phyloP scores from a whole-genome alignment of 2,888 invertebrate species.

The Heteropelma amictum region DNA sequence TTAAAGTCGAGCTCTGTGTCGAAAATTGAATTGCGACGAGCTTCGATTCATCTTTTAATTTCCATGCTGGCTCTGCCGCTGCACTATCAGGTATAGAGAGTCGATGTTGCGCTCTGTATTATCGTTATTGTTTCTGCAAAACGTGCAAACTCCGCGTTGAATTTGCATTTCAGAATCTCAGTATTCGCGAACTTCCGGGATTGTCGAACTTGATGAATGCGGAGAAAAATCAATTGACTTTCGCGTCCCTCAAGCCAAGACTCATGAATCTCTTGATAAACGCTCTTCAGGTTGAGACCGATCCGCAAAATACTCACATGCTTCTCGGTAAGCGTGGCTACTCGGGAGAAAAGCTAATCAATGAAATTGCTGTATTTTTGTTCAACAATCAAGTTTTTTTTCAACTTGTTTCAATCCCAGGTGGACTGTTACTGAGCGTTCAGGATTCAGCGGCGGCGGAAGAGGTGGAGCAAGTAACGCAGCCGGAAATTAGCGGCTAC shows the following conservation, averaged over 20 bases:
- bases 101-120: neutral
- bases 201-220: constrained; percentile 55
- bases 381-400: neutral
- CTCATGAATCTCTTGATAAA: constrained; percentile 90
- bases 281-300: constrained; percentile 90
- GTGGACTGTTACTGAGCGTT: constrained; percentile 87
- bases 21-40: constrained; percentile 89
- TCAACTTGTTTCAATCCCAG: constrained; percentile 70
- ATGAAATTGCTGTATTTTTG: neutral
- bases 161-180: constrained; percentile 79
- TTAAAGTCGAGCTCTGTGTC: constrained; percentile 85
- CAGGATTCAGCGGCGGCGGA: constrained; percentile 89
- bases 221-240: constrained; percentile 79
- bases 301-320: constrained; percentile 93
- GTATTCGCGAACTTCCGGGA: constrained; percentile 83
- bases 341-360: no score
- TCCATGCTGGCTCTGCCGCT: constrained; percentile 95
- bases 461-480: constrained; percentile 83
- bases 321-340: constrained; percentile 82
- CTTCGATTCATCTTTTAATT: constrained; percentile 93
- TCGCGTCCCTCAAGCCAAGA: constrained; percentile 85
- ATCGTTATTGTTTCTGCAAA: neutral
- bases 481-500: constrained; percentile 75
- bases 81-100: constrained; percentile 85
- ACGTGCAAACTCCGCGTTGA: neutral